Percentiles rank a stretch among this genome's conserved stretches.
phyloP scores from a whole-genome alignment of 53 echinoderm and acorn worm genomes.

The Pentamera pediparva region DNA sequence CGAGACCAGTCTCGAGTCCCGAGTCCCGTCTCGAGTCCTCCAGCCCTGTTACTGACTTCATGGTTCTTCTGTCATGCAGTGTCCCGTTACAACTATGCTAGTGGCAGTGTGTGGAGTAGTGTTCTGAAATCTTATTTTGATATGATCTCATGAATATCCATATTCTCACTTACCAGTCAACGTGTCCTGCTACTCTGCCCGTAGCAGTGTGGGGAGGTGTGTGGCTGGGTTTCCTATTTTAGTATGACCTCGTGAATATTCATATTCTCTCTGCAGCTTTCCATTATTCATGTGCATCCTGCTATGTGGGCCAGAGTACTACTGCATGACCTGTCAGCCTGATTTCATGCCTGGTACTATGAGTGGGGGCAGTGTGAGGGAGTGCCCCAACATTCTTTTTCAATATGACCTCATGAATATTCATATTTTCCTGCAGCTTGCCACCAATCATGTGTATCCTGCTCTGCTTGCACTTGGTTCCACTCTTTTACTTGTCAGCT shows the following conservation, averaged over 20 bases:
- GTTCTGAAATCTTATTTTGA: neutral
- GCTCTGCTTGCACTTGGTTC: constrained; percentile 85
- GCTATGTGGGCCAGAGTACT: constrained; percentile 88
- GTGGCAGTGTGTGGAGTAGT: neutral
- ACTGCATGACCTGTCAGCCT: constrained; percentile 64
- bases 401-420: constrained; percentile 6
- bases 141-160: neutral
- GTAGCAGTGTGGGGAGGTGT: too few relatives aligned
- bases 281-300: constrained; percentile 73
- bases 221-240: too few relatives aligned
- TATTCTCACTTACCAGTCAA: too few relatives aligned
- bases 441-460: constrained; percentile 73
- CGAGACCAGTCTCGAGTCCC: too few relatives aligned
- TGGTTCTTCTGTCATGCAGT: too few relatives aligned
- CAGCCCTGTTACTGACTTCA: too few relatives aligned
- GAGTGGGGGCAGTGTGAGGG: constrained; percentile 84
- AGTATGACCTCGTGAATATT: too few relatives aligned
- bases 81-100: too few relatives aligned
- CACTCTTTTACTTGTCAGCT: constrained; percentile 60
- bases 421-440: constrained; percentile 61
- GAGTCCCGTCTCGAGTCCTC: too few relatives aligned
- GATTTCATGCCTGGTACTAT: constrained; percentile 43
- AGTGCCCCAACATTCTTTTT: too few relatives aligned
- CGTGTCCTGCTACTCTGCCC: too few relatives aligned
- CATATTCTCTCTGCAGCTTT: constrained; percentile 56